Percentiles rank a stretch among this genome's conserved stretches.
Evolutionary conservation across 2,797 vertebrate genomes (phyloP).

Genomic region (Furcifer pardalis): DNA sequence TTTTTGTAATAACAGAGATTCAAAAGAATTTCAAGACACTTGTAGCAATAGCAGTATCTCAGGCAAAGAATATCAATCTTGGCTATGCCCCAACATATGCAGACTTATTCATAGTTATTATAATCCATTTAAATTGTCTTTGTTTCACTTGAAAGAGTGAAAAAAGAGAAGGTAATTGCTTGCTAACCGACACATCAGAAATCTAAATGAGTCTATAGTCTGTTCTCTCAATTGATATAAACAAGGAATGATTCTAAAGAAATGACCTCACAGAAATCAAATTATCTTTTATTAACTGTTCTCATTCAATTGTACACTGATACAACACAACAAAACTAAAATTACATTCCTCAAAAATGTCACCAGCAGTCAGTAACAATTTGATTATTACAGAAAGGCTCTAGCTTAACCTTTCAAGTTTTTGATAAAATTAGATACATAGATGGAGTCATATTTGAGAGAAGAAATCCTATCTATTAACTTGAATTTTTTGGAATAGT

Average conservation of each 20-base stretch:
- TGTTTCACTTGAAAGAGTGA: neutral
- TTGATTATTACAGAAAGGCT: neutral
- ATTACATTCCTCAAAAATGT: neutral
- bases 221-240: slow-evolving; percentile 21
- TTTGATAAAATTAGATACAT: neutral
- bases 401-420: neutral
- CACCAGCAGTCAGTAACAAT: neutral
- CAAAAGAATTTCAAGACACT: neutral
- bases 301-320: neutral
- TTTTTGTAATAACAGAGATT: neutral
- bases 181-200: neutral
- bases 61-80: slow-evolving; percentile 4
- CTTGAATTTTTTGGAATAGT: too few relatives aligned
- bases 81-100: neutral
- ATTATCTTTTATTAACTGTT: slow-evolving; percentile 31
- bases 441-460: neutral
- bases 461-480: neutral
- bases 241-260: slow-evolving; percentile 18
- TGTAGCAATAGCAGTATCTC: neutral
- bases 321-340: neutral
- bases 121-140: neutral
- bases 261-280: neutral
- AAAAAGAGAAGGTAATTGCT: neutral
- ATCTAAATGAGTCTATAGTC: neutral
- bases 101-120: slow-evolving; percentile 6